These are phyloP conservation scores for Octonoba sinensis DNA, from an alignment of 2,888 invertebrate species.

Conservation along the genomic window DNA sequence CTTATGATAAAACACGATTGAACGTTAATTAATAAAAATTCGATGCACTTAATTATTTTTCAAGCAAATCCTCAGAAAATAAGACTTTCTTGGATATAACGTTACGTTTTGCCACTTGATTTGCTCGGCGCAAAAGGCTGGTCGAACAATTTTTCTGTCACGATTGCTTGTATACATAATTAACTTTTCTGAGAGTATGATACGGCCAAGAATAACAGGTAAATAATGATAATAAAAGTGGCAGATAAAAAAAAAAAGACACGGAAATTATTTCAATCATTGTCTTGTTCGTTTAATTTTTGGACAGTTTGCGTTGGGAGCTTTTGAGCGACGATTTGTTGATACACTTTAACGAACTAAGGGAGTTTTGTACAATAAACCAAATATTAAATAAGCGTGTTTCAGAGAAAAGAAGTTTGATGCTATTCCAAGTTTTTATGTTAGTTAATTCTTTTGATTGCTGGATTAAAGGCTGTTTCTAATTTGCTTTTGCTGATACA, in stretches of 20 bases:
- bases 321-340: too few species aligned
- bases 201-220: constrained; percentile 44
- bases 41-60: constrained; percentile 63
- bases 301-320: background rate
- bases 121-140: constrained; percentile 21
- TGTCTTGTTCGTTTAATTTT: constrained; percentile 15
- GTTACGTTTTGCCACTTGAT: constrained; percentile 17
- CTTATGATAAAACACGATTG: constrained; percentile 65
- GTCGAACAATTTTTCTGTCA: constrained; percentile 20
- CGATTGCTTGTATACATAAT: constrained; percentile 54
- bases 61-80: constrained; percentile 28
- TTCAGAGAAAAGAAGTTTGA: too few species aligned
- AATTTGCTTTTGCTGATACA: too few species aligned
- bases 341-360: too few species aligned
- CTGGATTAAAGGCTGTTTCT: too few species aligned
- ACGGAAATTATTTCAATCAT: constrained; percentile 25
- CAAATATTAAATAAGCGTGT: too few species aligned
- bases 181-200: constrained; percentile 40
- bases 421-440: too few species aligned
- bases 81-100: background rate
- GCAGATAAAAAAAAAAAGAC: constrained; percentile 3
- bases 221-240: constrained; percentile 29
- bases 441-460: too few species aligned
- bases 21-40: constrained; percentile 65
- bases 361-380: too few species aligned